Base-by-base conservation (phyloP, 2,797 vertebrate species). In the Chaetophractus vellerosus region DNA sequence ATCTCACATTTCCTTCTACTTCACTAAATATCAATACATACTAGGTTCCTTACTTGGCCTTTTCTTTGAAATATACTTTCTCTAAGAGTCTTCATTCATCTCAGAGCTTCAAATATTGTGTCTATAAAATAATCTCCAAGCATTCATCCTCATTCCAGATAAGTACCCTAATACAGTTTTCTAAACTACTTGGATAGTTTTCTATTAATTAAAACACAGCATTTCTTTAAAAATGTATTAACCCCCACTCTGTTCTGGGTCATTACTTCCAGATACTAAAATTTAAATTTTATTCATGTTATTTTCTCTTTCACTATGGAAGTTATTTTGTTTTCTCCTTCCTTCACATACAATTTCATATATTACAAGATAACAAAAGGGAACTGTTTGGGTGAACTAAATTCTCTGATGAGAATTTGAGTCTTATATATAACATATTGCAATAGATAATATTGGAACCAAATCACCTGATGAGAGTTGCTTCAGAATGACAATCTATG, bases 281-380 rank as follows among this genome's bases (percentile, higher is more conserved):
- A 59, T 69, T 81, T 72, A 94, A 90, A 63, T n/a, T 85, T 90
- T 75, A 45, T 87, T 90, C 6, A 15, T 78, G 72, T 52, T 75
- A 66, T 82, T 88, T 86, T 80, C 0, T 71, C 14, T 76, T 76
- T 1, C 4, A 84, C 12, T 36, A 0, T 50, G 57, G 45, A 68
- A 9, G 18, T 9, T 69, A 57, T 63, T 38, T 38, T 59, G 84
- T 83, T 31, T 75, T 74, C 9, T 66, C 28, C 18, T 61, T 91
- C 16, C 6, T 91, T 69, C 38, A 31, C 79, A 63, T 71, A 19
- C 5, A 74, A 24, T 91, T 91, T 88, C 10, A 72, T 12, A 18
- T 85, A 16, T 31, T 26, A 81, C 84, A 5, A 78, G n/a, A 52
- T 93, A 8, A 87, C 18, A 45, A 36, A 88, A 52, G 9, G 9